Percentiles rank a stretch among this genome's conserved stretches.
phyloP scores from a whole-genome alignment of 2,888 invertebrate species.

The Cacoxenus indagator region DNA sequence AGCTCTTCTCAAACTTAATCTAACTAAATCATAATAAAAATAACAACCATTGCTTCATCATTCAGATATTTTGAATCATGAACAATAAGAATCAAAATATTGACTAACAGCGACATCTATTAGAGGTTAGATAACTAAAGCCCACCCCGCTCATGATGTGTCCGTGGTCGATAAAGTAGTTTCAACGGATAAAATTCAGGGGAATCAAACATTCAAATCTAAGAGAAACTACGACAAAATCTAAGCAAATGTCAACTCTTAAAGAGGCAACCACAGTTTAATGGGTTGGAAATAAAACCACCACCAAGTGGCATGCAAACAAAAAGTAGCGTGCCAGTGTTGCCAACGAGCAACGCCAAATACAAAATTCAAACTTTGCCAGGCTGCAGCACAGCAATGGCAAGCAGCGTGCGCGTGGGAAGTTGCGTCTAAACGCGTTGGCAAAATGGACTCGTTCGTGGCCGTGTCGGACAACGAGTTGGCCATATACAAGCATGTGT shows the following conservation, averaged over 20 bases:
- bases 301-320: conserved; percentile 15
- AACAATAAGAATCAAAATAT: too few relatives aligned
- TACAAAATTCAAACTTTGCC: neutral
- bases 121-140: conserved; percentile 33
- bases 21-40: too few relatives aligned
- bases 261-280: neutral
- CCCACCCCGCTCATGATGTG: neutral
- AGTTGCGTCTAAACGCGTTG: conserved; percentile 54
- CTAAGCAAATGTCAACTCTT: conserved; percentile 39
- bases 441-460: conserved; percentile 57
- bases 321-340: neutral
- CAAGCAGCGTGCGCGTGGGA: conserved; percentile 17
- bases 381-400: neutral
- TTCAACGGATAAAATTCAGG: conserved; percentile 46
- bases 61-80: too few relatives aligned
- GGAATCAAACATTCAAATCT: conserved; percentile 28
- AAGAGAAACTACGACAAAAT: conserved; percentile 45
- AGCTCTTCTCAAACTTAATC: too few relatives aligned
- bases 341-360: conserved; percentile 20
- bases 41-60: too few relatives aligned
- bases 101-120: conserved; percentile 55
- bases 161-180: conserved; percentile 52
- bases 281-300: conserved; percentile 27
- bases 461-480: conserved; percentile 31
- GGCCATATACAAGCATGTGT: neutral